Base-by-base conservation (phyloP, 2,113 vertebrate genomes). In the Nothobranchius furzeri region DNA sequence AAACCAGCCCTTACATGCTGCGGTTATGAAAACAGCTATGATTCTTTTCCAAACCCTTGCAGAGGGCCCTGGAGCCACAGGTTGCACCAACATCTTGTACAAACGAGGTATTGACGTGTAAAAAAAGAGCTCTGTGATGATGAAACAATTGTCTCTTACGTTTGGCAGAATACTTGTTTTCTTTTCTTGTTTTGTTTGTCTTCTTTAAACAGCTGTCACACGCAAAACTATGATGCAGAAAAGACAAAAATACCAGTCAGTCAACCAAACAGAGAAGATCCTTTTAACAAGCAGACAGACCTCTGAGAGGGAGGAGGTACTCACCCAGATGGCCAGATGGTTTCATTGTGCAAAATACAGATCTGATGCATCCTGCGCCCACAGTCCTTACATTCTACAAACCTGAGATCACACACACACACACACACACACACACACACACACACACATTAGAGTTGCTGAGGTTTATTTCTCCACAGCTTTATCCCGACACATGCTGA, bases 351-450 rank as follows among this genome's bases (percentile, higher is more conserved):
- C 78, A 99, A 93, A 70, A 98, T 96, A 88, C 98, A 99, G 56
- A 99, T 98, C 91, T 99, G 97, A 85, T 99, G 98, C 98, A 99
- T 98, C 87, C 97, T 96, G 83, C 98, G 94, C 62, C 97, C 96
- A 87, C 98, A 99, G 72, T 99, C 98, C 79, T 94, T 91, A 94
- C 98, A 99, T 92, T 99, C 96, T 88, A 97, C 97, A 92, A 98
- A 95, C 76, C 97, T 99, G 76, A 12, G 90, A 64, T 78, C 8
- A 62, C 9, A 2, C 6, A 65, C 30, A 43, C 5, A 57, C 30
- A 43, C 5, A 57, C 30, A 59, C 0, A 42, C 2, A 50, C 8
- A 62, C 9, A 2, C 6, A 65, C 30, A 43, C 5, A 57, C 30
- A 43, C 5, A 57, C 30, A 59, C 0, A 42, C 2, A 50, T 15